Percentiles rank a stretch among this genome's conserved stretches.
Conservation (phyloP, 2,888 invertebrate genomes). For the Branchipolynoe longqiensis region DNA sequence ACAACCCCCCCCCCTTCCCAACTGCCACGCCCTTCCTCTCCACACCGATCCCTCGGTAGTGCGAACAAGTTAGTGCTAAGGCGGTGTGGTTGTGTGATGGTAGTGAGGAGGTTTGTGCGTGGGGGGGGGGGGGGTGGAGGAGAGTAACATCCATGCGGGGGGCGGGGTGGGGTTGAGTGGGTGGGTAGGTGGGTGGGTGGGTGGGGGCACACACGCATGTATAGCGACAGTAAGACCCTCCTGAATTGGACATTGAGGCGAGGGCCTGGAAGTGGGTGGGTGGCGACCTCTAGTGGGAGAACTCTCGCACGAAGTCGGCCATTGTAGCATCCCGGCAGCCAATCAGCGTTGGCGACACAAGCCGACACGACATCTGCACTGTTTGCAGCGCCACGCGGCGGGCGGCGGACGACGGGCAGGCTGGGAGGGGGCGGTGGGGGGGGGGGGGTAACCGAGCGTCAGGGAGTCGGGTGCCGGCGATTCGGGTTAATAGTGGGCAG, state of each 20-base stretch:
- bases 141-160: too few relatives aligned
- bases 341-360: slow-evolving; percentile 52
- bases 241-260: too few relatives aligned
- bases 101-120: neutral
- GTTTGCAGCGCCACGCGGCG: neutral
- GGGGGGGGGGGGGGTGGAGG: neutral
- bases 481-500: too few relatives aligned
- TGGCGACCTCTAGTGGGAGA: slow-evolving; percentile 6
- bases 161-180: too few relatives aligned
- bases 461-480: neutral
- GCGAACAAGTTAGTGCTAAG: neutral
- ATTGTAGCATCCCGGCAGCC: slow-evolving; percentile 31
- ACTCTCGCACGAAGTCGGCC: neutral
- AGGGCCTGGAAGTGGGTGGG: too few relatives aligned
- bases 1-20: neutral
- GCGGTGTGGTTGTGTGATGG: neutral
- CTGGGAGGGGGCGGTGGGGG: slow-evolving; percentile 8
- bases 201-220: too few relatives aligned
- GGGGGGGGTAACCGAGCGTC: too few relatives aligned
- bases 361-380: slow-evolving; percentile 15
- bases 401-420: neutral
- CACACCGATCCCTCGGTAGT: neutral
- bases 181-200: too few relatives aligned
- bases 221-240: too few relatives aligned
- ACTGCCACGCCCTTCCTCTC: neutral